Evolutionary conservation across 2,888 invertebrate species (phyloP), one percentile per base, ranked within the genome.

Genomic region (Drosophila hamatofila): DNA sequence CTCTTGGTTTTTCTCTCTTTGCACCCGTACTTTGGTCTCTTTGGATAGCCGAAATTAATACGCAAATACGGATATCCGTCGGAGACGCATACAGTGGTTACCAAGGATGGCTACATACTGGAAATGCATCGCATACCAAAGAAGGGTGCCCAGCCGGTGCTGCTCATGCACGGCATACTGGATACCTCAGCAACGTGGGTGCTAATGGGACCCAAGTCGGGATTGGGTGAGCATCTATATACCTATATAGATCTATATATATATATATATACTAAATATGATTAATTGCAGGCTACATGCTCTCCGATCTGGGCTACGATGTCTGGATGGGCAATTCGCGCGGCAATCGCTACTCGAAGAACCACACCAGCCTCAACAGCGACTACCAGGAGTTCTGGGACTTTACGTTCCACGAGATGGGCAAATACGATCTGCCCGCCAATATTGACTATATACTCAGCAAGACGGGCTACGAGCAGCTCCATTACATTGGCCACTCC

Each of bases 401-500:
- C 75, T 95, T 94, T 81, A 96, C 96, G 72, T 96, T 95, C 93
- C 95, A 96, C 80, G 95, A 97, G 91, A 95, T 96, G 94, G 96
- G 96, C 1, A 86, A 94, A 60, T 94, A 95, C 79, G 98, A 98
- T 92, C 89, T 98, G 55, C 97, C 98, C 1, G 95, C 96, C 0
- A 96, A 96, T 94, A 95, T 98, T 57, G 96, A 98, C 91, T 95
- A 95, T 87, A 94, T 95, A 27, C 91, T 96, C 9, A 89, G 92
- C 6, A 80, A 90, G 9, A 96, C 97, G 0, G 94, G 94, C 3
- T 93, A 94, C 56, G 86, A 94, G 21, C 93, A 95, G 67, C 89
- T 98, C 0, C 95, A 96, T 86, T 97, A 97, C 89, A 93, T 96
- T 2, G 98, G 97, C 0, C 97, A 97, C 91, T 97, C 97, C 0